Evolutionary conservation across 53 echinoderm and acorn worm species (phyloP).

Genomic region (Stichopus horrens): DNA sequence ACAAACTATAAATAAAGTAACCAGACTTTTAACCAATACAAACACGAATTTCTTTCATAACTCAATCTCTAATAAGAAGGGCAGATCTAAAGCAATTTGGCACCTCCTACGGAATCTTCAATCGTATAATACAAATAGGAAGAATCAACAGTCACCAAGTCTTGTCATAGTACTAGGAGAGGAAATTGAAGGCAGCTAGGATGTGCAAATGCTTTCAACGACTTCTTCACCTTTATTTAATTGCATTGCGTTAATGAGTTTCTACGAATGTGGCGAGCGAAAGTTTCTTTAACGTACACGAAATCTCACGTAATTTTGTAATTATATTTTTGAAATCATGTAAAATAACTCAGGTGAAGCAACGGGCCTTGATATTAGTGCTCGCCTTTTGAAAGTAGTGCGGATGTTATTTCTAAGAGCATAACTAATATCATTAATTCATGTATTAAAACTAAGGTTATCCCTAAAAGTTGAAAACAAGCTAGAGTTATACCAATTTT

Average conservation of each 20-base stretch:
- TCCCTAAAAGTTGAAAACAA: conserved; percentile 19
- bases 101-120: not conserved
- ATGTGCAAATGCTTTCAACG: not conserved
- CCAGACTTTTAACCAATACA: not conserved
- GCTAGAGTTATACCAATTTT: conserved; percentile 10
- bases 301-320: not conserved
- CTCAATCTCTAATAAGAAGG: not conserved
- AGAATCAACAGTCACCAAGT: not conserved
- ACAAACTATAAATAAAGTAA: not conserved
- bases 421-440: not conserved
- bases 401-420: not conserved
- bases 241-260: not conserved
- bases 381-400: not conserved
- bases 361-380: conserved; percentile 9
- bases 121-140: not conserved
- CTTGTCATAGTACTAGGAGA: not conserved
- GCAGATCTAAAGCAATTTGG: not conserved
- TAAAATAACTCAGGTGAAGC: not conserved
- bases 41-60: not conserved
- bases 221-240: not conserved
- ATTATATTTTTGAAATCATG: not conserved
- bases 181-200: not conserved
- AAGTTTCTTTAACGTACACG: not conserved
- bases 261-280: not conserved
- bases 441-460: not conserved